Evolutionary conservation across 2,113 vertebrate species (phyloP).

Genomic region (Protomyctophum bolini): DNA sequence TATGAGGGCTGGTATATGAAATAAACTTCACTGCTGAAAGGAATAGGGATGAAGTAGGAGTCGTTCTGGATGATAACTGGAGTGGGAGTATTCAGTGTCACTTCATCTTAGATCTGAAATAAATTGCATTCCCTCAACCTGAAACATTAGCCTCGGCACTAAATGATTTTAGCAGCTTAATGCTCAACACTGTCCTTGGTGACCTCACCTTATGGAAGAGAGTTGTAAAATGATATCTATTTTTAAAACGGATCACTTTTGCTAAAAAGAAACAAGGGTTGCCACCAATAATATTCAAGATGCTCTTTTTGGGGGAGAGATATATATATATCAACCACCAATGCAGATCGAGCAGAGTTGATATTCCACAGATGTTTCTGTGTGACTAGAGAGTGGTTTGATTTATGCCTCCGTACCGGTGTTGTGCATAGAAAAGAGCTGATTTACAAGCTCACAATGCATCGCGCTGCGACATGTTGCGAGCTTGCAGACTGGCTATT

Average conservation of each 20-base stretch:
- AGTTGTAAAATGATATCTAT: conserved; percentile 33
- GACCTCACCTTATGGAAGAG: conserved; percentile 35
- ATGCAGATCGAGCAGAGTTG: neutral
- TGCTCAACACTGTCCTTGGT: conserved; percentile 42
- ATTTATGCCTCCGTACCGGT: too few relatives aligned
- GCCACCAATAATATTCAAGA: neutral
- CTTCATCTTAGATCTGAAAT: conserved; percentile 64
- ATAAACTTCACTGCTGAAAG: conserved; percentile 15
- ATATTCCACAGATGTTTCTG: conserved; percentile 18
- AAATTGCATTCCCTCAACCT: conserved; percentile 46
- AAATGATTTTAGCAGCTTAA: conserved; percentile 59
- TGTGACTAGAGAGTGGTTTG: conserved; percentile 18
- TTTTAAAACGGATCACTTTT: conserved; percentile 17
- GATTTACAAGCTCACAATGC: too few relatives aligned
- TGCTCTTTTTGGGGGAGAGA: conserved; percentile 3
- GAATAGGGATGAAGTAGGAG: neutral
- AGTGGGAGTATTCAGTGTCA: conserved; percentile 45
- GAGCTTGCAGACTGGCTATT: too few relatives aligned
- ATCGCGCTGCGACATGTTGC: too few relatives aligned
- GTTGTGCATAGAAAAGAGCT: too few relatives aligned
- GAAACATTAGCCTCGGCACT: conserved; percentile 58
- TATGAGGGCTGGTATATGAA: conserved; percentile 9
- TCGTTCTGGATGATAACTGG: conserved; percentile 4
- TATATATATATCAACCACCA: conserved; percentile 19
- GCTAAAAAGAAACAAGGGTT: conserved; percentile 11